Percentiles rank a stretch among this genome's conserved stretches.
Evolutionary conservation across 2,113 vertebrate species (phyloP).

Genomic region (Drymodes brunneopygia): DNA sequence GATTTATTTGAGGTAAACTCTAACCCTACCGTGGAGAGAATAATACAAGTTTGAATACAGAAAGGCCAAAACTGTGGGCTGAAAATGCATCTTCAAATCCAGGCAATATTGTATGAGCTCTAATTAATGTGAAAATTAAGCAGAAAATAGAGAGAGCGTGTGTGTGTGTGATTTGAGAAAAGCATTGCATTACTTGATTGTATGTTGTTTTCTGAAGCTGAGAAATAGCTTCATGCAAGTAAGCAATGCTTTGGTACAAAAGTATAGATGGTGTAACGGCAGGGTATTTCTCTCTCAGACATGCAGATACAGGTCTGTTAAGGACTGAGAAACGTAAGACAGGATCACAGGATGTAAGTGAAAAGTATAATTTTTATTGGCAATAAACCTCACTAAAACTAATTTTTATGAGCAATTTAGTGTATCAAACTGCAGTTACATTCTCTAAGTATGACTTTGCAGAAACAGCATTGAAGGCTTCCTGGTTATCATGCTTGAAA

Average conservation of each 20-base stretch:
- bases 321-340: background rate
- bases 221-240: background rate
- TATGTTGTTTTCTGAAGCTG: background rate
- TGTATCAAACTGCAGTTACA: background rate
- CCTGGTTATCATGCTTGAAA: background rate
- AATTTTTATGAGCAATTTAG: background rate
- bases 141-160: background rate
- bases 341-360: background rate
- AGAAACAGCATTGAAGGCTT: background rate
- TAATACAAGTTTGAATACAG: background rate
- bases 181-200: background rate
- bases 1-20: constrained; percentile 37
- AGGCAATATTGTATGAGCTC: background rate
- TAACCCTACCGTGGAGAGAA: background rate
- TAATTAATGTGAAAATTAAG: background rate
- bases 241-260: background rate
- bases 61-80: background rate
- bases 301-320: background rate
- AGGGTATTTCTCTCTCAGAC: background rate
- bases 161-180: background rate
- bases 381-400: background rate
- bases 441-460: background rate
- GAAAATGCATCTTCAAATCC: background rate
- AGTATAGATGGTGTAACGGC: background rate
- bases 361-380: background rate